These are phyloP conservation scores for Synodontis membranacea DNA, from an alignment of 2,113 vertebrate genomes.

Conservation along the genomic window DNA sequence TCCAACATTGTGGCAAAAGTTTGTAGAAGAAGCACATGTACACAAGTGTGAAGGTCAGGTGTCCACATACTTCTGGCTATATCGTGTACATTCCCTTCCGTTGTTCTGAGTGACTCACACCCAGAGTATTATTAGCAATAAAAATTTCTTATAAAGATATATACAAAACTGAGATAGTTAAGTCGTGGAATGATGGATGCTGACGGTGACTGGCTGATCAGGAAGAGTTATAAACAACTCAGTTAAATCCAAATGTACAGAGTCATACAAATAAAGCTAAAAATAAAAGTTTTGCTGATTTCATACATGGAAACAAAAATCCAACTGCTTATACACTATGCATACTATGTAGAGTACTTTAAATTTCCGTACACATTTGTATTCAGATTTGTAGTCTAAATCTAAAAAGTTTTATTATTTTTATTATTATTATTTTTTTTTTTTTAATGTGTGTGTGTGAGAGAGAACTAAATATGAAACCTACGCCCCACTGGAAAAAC, in stretches of 20 bases:
- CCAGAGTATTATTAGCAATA: background rate
- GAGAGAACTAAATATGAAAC: background rate
- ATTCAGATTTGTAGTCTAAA: too few relatives aligned
- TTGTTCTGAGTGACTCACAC: background rate
- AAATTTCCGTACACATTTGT: too few relatives aligned
- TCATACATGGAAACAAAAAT: background rate
- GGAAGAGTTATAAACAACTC: too few relatives aligned
- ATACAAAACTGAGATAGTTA: background rate
- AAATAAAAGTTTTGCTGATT: background rate
- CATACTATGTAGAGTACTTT: too few relatives aligned
- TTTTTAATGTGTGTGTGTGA: too few relatives aligned
- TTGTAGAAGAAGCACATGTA: background rate
- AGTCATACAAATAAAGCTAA: background rate
- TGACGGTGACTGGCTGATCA: too few relatives aligned
- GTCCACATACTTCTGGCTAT: background rate
- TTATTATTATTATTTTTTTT: too few relatives aligned
- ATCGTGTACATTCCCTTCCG: background rate
- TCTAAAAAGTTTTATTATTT: too few relatives aligned
- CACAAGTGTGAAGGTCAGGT: background rate
- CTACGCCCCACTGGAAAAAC: background rate
- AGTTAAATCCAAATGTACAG: too few relatives aligned
- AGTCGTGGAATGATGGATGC: background rate
- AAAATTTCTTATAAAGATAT: background rate
- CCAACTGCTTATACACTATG: background rate
- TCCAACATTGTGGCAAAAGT: background rate